Evolutionary conservation across 2,113 vertebrate genomes (phyloP).

Genomic region (Cariama cristata): DNA sequence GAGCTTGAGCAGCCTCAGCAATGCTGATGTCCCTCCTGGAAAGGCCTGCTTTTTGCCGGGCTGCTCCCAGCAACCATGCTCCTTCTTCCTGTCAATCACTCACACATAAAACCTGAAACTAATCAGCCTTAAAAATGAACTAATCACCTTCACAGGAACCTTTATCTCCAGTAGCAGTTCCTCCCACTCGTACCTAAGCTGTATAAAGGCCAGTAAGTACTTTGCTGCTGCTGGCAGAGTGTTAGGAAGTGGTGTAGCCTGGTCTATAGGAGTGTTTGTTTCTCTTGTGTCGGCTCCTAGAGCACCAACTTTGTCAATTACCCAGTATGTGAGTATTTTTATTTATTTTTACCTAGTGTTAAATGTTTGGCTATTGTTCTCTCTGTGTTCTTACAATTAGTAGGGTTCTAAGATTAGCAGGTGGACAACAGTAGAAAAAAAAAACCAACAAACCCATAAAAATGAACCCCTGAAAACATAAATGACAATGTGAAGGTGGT

Average conservation of each 20-base stretch:
- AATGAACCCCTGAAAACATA: background rate
- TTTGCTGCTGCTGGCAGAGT: accelerated
- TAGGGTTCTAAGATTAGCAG: background rate
- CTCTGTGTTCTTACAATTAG: background rate
- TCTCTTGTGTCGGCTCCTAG: accelerated
- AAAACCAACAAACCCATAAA: no score
- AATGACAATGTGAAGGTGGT: background rate
- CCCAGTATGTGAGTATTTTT: background rate
- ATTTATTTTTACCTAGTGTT: background rate
- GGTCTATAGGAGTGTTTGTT: accelerated
- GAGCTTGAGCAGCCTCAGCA: background rate
- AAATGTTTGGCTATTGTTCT: background rate
- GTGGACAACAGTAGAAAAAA: background rate
- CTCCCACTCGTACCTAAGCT: background rate
- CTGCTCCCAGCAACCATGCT: background rate
- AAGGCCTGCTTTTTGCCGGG: accelerated
- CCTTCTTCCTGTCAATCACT: background rate
- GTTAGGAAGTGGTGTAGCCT: accelerated
- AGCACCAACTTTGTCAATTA: background rate
- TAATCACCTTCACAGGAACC: background rate
- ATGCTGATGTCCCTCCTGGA: no score
- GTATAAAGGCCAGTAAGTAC: background rate
- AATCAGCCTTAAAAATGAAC: background rate
- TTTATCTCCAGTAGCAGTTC: background rate
- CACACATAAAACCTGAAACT: background rate